A percentile compares a stretch with the other conserved stretches of the same genome.
Conservation (phyloP, 2,797 vertebrate species). For the Tiaroga cobitis region DNA sequence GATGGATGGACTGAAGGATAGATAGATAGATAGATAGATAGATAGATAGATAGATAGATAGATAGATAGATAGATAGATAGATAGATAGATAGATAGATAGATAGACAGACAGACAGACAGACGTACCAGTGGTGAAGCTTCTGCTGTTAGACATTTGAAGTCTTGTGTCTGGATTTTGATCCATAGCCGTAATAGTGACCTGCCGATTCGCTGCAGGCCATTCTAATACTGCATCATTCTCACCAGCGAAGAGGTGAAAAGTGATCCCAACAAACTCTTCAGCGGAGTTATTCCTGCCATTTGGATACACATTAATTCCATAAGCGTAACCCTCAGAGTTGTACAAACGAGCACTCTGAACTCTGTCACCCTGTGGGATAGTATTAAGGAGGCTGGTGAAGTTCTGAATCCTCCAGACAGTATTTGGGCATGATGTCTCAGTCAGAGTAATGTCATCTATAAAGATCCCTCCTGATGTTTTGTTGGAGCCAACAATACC, state of each 20-base stretch:
- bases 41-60: not conserved
- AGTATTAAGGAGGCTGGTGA: slow-evolving; percentile 70
- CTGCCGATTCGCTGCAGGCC: slow-evolving; percentile 87
- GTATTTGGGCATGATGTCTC: slow-evolving; percentile 83
- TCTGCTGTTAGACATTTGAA: slow-evolving; percentile 86
- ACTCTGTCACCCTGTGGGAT: not conserved
- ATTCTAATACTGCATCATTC: slow-evolving; percentile 86
- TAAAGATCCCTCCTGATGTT: slow-evolving; percentile 78
- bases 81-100: not conserved
- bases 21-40: not conserved
- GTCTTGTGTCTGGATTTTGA: slow-evolving; percentile 80
- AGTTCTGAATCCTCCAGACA: slow-evolving; percentile 84
- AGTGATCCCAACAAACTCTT: slow-evolving; percentile 68
- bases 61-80: not conserved
- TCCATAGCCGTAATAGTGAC: slow-evolving; percentile 79
- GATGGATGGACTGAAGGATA: not conserved
- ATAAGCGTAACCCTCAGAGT: slow-evolving; percentile 84
- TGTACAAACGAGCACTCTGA: slow-evolving; percentile 79
- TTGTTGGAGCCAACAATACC: slow-evolving; percentile 74
- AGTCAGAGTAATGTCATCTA: slow-evolving; percentile 86
- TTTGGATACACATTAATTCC: slow-evolving; percentile 81
- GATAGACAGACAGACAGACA: not conserved
- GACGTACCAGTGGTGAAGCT: slow-evolving; percentile 82
- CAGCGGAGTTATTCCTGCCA: not conserved
- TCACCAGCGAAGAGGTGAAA: slow-evolving; percentile 88